phyloP scores from a whole-genome alignment of 2,113 vertebrate species.

The Neotoma lepida region DNA sequence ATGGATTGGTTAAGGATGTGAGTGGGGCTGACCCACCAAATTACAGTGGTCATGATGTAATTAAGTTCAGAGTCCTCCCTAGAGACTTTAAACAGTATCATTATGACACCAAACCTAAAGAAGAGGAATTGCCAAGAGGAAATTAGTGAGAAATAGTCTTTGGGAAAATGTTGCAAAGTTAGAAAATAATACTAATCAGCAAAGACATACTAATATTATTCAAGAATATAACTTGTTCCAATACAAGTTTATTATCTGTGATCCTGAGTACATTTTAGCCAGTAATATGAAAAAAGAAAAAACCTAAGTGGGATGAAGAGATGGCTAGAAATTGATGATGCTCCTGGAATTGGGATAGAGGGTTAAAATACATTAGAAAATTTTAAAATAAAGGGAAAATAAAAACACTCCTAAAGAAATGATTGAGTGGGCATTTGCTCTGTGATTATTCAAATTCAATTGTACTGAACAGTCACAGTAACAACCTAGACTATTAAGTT shows the following conservation, averaged over 20 bases:
- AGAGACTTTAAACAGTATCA: conserved; percentile 82
- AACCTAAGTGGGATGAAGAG: background rate
- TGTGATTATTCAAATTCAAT: conserved; percentile 25
- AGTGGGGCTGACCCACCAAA: conserved; percentile 83
- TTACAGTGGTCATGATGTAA: conserved; percentile 85
- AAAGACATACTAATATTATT: conserved; percentile 77
- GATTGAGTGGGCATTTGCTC: background rate
- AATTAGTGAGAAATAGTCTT: conserved; percentile 81
- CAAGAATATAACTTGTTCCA: conserved; percentile 52
- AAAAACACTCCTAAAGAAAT: conserved; percentile 35
- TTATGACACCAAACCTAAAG: conserved; percentile 83
- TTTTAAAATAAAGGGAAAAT: conserved; percentile 24
- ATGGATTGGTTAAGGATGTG: conserved; percentile 83
- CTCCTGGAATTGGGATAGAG: background rate
- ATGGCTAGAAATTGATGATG: background rate
- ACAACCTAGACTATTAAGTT: conserved; percentile 14
- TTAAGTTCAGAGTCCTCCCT: conserved; percentile 84
- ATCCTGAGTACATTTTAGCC: background rate
- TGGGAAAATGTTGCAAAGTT: conserved; percentile 84
- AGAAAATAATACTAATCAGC: conserved; percentile 70
- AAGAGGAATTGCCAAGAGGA: conserved; percentile 83
- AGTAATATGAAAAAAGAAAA: background rate
- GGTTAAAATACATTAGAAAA: background rate
- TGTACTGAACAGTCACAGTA: conserved; percentile 14
- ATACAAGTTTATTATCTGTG: conserved; percentile 22